These are phyloP conservation scores for Isaurus tuberculatus DNA, from an alignment of 92 coral and sea anemone genomes.

Conservation along the genomic window DNA sequence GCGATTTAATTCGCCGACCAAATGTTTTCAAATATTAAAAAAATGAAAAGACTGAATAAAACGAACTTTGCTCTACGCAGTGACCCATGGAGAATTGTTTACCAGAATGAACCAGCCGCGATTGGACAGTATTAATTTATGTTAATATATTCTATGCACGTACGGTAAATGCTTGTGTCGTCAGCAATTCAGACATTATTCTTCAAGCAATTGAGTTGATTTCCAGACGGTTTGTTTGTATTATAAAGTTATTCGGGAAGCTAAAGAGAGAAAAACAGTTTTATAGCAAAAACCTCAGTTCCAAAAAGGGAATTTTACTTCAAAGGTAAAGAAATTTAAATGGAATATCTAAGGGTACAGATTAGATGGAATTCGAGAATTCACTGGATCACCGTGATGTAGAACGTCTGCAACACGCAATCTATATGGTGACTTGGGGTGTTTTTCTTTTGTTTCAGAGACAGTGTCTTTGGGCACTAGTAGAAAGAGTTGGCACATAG, in stretches of 20 bases:
- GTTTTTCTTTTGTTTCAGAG: slow-evolving; percentile 15
- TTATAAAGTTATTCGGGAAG: background rate
- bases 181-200: background rate
- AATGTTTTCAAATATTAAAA: background rate
- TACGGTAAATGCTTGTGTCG: background rate
- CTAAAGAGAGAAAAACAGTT: background rate
- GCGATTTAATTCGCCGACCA: background rate
- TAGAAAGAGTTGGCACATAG: background rate
- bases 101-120: background rate
- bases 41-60: background rate
- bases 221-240: background rate
- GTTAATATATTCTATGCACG: background rate
- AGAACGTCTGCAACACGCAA: background rate
- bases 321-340: background rate
- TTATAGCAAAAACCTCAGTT: background rate
- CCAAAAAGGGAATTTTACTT: background rate
- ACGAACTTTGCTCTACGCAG: background rate
- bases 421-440: background rate
- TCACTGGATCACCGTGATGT: background rate
- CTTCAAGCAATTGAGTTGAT: background rate
- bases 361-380: background rate
- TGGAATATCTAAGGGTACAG: background rate
- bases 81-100: background rate
- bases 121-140: background rate
- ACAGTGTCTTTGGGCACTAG: slow-evolving; percentile 38